Evolutionary conservation across 2,888 invertebrate genomes (phyloP).

Genomic region (Eupithecia centaureata): DNA sequence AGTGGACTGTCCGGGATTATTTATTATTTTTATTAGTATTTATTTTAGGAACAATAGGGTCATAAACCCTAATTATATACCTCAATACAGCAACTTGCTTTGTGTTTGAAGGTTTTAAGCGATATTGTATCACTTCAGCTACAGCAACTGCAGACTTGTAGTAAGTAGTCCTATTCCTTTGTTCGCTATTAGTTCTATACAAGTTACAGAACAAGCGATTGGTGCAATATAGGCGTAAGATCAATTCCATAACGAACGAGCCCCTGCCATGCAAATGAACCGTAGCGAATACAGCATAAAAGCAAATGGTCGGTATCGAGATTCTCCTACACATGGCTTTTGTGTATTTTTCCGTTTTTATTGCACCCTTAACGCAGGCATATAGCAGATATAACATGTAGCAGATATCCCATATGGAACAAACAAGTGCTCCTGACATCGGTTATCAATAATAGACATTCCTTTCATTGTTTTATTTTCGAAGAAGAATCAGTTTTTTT

Average conservation of each 20-base stretch:
- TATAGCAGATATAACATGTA: too few relatives aligned
- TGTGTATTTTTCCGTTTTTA: conserved; percentile 46
- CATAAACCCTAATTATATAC: not conserved
- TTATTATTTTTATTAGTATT: too few relatives aligned
- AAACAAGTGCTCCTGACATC: conserved; percentile 11
- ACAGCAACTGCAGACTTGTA: not conserved
- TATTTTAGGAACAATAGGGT: not conserved
- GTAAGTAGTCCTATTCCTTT: not conserved
- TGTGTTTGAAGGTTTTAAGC: not conserved
- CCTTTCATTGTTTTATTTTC: not conserved
- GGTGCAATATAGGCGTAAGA: conserved; percentile 41
- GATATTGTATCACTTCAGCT: not conserved
- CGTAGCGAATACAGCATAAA: conserved; percentile 53
- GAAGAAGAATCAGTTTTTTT: not conserved
- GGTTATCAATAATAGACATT: conserved; percentile 4
- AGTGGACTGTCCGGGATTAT: too few relatives aligned
- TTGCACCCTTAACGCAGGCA: conserved; percentile 45
- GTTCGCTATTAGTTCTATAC: not conserved
- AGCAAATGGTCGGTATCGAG: conserved; percentile 53
- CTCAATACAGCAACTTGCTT: not conserved
- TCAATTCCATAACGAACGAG: conserved; percentile 43
- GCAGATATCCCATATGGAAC: conserved; percentile 40
- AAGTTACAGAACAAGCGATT: not conserved
- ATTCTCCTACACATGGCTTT: conserved; percentile 41
- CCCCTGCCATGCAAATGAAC: conserved; percentile 52